phyloP scores from a whole-genome alignment of 2,888 invertebrate species.

The Tortricodes alternella region DNA sequence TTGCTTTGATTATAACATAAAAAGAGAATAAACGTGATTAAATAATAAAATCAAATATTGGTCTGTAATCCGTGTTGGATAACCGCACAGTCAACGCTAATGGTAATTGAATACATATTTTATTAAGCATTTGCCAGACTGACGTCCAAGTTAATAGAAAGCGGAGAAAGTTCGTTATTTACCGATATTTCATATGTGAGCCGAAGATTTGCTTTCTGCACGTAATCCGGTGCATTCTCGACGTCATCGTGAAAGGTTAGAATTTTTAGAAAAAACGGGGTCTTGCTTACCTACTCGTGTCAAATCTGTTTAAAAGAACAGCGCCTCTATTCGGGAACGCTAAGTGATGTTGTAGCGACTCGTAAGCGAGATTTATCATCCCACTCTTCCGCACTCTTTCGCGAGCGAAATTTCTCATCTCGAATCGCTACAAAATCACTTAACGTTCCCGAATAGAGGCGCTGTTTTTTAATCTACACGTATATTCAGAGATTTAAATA shows the following conservation, averaged over 20 bases:
- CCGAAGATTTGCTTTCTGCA: neutral
- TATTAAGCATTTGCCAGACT: constrained; percentile 4
- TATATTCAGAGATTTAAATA: no score
- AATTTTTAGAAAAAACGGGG: neutral
- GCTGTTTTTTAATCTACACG: no score
- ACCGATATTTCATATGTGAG: constrained; percentile 11
- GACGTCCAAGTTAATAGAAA: neutral
- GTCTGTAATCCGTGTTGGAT: neutral
- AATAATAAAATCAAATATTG: constrained; percentile 2
- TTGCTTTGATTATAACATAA: no score
- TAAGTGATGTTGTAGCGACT: no score
- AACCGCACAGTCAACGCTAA: neutral
- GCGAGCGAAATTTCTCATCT: no score
- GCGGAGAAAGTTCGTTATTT: constrained; percentile 10
- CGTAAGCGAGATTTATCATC: no score
- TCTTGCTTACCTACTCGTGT: no score
- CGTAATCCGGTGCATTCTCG: neutral
- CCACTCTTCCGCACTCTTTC: no score
- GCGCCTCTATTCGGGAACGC: no score
- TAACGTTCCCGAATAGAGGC: no score
- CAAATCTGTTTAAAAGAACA: no score
- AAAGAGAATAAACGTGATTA: neutral
- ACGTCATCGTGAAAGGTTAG: neutral
- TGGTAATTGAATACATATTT: constrained; percentile 13
- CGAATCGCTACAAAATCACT: no score